These are phyloP conservation scores for Mobula hypostoma DNA, from an alignment of 2,113 vertebrate species.

Conservation along the genomic window DNA sequence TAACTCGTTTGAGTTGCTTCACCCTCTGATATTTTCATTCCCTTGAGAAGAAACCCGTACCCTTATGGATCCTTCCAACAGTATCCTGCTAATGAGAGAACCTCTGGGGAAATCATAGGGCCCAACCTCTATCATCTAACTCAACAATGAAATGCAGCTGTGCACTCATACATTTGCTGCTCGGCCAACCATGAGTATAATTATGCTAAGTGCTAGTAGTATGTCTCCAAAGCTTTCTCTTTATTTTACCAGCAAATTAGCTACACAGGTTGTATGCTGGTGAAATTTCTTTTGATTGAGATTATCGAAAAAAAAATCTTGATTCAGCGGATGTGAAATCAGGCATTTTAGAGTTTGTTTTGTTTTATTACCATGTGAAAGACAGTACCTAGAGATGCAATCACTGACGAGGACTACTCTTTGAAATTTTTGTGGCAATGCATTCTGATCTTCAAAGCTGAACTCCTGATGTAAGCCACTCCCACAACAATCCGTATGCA, in stretches of 20 bases:
- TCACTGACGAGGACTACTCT: no score
- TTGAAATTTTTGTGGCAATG: no score
- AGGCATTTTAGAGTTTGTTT: no score
- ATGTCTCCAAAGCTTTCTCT: background rate
- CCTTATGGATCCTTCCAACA: background rate
- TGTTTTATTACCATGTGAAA: no score
- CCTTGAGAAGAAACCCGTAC: background rate
- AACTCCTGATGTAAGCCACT: no score
- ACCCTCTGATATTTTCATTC: background rate
- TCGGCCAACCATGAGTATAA: background rate
- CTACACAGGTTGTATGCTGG: background rate
- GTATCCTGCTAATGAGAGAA: background rate
- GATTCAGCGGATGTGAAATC: no score
- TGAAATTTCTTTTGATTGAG: background rate
- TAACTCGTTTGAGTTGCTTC: background rate
- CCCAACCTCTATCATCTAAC: background rate
- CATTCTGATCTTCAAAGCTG: no score
- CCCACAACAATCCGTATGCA: no score
- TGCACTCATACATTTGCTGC: background rate
- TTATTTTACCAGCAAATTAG: background rate
- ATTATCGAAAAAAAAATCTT: background rate
- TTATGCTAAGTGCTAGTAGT: background rate
- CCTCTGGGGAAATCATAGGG: background rate
- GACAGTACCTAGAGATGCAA: no score
- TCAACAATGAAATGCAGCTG: background rate